Evolutionary conservation across 2,888 invertebrate species (phyloP), one percentile per base, ranked within the genome.

Genomic region (Caenorhabditis macrosperma): DNA sequence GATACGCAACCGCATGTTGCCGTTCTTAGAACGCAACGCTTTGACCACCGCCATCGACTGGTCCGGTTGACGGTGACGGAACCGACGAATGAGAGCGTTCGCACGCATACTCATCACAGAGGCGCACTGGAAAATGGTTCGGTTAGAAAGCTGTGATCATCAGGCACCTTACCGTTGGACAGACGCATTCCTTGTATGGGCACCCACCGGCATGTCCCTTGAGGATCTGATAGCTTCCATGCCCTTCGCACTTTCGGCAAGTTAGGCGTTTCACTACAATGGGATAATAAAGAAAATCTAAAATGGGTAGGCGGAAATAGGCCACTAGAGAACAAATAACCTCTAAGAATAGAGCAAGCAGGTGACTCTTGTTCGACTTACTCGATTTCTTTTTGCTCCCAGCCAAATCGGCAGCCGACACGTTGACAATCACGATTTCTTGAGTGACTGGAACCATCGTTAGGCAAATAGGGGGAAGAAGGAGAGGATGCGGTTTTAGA

Each of bases 201-300:
- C 88, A 88, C 9, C 72, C 55, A 20, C 86, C 75, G 9, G 88
- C 87, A 50, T 88, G 88, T 5, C 88, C 88, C 60, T 88, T 88
- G 57, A 88, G 79, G 22, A 85, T 74, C 10, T 81, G 77, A 44
- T 77, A 63, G 22, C 82, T 28, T 3, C 87, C 87, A 60, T 88
- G 88, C n/a, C 86, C 87, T 63, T 87, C 87, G 63, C 88, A 88
- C 72, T 88, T 88, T 9, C 88, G 85, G 57, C 88, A 88, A 35
- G 86, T 82, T 22, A 86, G 75, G 10, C 82, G 82, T 61, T 86
- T 86, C 86, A 86, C 84, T 85, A 64, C 26, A 76, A 82, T 10
- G 33, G 6, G 33, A 5, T 33, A 33, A 7, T 33, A 33, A 33
- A 33, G 33, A 33, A 12, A 33, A 33, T 33, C 33, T 33, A 33